Evolutionary conservation across 2,888 invertebrate genomes (phyloP).

Genomic region (Didymodactylos carnosus): DNA sequence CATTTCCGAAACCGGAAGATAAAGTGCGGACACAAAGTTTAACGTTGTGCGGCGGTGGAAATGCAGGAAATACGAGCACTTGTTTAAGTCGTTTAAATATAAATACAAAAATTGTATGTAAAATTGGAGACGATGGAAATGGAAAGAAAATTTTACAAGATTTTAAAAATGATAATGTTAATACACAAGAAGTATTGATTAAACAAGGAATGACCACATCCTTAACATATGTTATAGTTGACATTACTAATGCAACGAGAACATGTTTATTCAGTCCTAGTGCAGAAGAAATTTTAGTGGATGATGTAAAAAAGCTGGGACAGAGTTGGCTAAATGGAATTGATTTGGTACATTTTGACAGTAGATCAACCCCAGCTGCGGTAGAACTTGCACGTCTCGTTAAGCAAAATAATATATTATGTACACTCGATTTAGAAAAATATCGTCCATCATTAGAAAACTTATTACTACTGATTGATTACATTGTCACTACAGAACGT

Average conservation of each 20-base stretch:
- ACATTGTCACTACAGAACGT: not conserved
- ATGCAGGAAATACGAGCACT: not conserved
- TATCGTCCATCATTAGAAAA: not conserved
- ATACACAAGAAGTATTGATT: not conserved
- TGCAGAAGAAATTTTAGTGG: not conserved
- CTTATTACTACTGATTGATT: not conserved
- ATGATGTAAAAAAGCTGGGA: not conserved
- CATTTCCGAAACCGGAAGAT: not conserved
- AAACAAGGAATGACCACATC: not conserved
- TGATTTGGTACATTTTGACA: not conserved
- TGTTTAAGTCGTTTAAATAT: not conserved
- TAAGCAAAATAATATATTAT: not conserved
- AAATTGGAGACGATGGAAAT: not conserved
- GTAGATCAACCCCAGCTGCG: not conserved
- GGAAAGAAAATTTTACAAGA: not conserved
- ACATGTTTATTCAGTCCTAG: not conserved
- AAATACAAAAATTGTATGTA: not conserved
- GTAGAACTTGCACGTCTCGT: not conserved
- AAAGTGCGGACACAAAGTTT: not conserved
- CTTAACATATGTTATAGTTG: not conserved
- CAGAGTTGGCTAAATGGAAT: not conserved
- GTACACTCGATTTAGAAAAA: not conserved
- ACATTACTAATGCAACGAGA: not conserved
- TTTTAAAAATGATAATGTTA: not conserved
- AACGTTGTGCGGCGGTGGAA: not conserved